Evolutionary conservation across 2,113 vertebrate genomes (phyloP).

Genomic region (Riparia riparia): DNA sequence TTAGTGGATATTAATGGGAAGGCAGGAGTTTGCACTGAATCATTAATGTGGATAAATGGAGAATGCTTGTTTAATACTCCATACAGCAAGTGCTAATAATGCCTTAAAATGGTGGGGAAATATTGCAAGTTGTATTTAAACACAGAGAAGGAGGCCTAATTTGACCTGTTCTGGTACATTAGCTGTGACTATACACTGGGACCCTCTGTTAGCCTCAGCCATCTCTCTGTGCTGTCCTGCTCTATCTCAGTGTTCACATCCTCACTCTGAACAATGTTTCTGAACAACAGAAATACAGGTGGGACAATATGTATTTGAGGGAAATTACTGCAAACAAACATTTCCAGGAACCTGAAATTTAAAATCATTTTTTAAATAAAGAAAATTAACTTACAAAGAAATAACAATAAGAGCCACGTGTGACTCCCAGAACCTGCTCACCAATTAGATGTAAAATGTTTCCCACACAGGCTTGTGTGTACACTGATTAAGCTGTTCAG

Average conservation of each 20-base stretch:
- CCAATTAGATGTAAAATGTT: background rate
- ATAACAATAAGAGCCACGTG: background rate
- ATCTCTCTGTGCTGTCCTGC: background rate
- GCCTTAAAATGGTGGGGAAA: conserved; percentile 21
- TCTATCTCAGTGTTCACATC: background rate
- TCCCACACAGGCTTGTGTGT: background rate
- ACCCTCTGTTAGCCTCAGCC: background rate
- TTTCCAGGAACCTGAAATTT: background rate
- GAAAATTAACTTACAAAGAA: background rate
- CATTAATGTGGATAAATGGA: conserved; percentile 56
- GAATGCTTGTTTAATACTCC: conserved; percentile 9
- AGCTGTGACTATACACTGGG: background rate
- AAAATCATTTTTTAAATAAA: background rate
- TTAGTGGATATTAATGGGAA: conserved; percentile 60
- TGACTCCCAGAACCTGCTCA: background rate
- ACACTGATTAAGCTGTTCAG: background rate
- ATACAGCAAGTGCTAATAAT: background rate
- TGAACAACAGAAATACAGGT: background rate
- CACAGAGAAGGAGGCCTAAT: background rate
- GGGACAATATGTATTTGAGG: background rate
- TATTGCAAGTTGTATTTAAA: conserved; percentile 35
- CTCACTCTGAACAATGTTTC: background rate
- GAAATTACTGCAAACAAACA: background rate
- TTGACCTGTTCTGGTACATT: background rate
- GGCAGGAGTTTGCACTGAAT: conserved; percentile 50